Evolutionary conservation across 2,888 invertebrate genomes (phyloP), one percentile per base, ranked within the genome.

Genomic region (Ligdia adustata): DNA sequence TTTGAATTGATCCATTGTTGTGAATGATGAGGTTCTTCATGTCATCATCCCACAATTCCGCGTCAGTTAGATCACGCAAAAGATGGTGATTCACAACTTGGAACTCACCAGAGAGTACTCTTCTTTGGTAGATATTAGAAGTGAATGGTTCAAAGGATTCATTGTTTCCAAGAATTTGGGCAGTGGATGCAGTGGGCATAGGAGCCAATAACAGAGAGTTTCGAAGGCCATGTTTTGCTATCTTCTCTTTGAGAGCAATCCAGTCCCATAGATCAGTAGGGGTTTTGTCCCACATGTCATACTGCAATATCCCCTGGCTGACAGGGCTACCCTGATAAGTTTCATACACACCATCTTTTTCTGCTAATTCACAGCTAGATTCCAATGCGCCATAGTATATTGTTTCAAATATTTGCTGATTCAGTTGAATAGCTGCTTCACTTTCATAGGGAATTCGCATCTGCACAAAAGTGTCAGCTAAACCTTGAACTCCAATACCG

Each of bases 131-230:
- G 64, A 99, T 97, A 75, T 99, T 99, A 20, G 97, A 98, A 0
- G 99, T 99, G 81, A 99, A 99, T 0, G 99, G 97, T 82, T 99
- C 99, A 71, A 99, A 96, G 0, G 98, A 97, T 82, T 99, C 99
- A 78, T 99, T 99, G 77, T 99, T 99, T 9, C 99, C 99, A 29
- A 99, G 92, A 72, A 99, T 99, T 87, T 99, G 99, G 1, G 99
- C 99, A 0, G 99, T 99, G 0, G 99, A 98, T 4, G 99, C 99
- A 3, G 99, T 99, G 0, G 99, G 99, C 99, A 99, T 99, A 0
- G 99, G 99, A 0, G 99, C 99, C 55, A 99, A 64, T 11, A 99
- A 89, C 15, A 99, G 90, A 1, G 98, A 98, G 88, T 99, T 99
- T 44, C 99, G 91, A 0, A 99, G 90, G 5, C 99, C 99, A 82